Conservation (phyloP, 1,140 invertebrate species). For the Tetramorium parvispinum region DNA sequence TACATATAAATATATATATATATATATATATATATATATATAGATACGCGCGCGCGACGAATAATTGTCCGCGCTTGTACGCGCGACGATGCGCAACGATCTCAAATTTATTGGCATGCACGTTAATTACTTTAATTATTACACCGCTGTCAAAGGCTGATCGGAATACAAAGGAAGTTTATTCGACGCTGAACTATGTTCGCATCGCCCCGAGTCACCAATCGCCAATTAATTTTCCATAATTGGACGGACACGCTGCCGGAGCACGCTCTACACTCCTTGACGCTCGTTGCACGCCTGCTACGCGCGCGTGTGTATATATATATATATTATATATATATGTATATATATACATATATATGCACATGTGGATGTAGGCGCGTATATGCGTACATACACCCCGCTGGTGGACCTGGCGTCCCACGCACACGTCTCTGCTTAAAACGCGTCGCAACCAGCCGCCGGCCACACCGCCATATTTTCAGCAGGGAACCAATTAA, state of each 20-base stretch:
- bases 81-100: conserved; percentile 60
- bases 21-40: background rate
- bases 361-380: background rate
- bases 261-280: conserved; percentile 68
- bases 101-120: conserved; percentile 76
- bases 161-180: conserved; percentile 78
- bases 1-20: too few species aligned
- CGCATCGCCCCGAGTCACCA: conserved; percentile 76
- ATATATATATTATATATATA: background rate
- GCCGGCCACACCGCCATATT: conserved; percentile 74
- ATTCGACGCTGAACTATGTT: conserved; percentile 75
- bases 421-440: conserved; percentile 61
- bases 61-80: conserved; percentile 59
- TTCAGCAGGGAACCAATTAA: conserved; percentile 81
- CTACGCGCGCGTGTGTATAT: background rate
- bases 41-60: conserved; percentile 24
- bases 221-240: conserved; percentile 85
- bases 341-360: too few species aligned
- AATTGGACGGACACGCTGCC: conserved; percentile 80
- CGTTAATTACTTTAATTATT: conserved; percentile 83
- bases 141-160: conserved; percentile 79
- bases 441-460: conserved; percentile 69
- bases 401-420: conserved; percentile 42
- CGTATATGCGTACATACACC: background rate
- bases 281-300: conserved; percentile 66